Evolutionary conservation across 2,797 vertebrate species (phyloP).

Genomic region (Sebastes aleutianus): DNA sequence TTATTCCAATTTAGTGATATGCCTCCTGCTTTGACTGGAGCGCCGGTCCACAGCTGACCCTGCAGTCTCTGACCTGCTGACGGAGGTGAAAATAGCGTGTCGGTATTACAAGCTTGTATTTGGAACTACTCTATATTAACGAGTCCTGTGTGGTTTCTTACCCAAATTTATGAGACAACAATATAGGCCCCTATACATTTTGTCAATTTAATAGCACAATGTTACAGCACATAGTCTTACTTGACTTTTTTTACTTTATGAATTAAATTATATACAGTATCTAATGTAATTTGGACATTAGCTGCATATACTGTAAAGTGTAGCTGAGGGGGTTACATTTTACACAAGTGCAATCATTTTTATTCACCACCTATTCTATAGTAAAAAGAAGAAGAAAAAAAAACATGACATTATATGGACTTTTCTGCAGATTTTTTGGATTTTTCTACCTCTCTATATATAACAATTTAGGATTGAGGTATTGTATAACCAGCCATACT

Average conservation of each 20-base stretch:
- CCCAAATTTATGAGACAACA: not conserved
- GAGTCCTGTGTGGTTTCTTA: not conserved
- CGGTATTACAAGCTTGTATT: not conserved
- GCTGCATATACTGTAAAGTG: not conserved
- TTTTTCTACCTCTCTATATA: not conserved
- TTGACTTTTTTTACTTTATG: not conserved
- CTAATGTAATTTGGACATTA: not conserved
- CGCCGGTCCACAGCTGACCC: not conserved
- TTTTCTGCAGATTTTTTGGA: not conserved
- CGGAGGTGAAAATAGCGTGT: not conserved
- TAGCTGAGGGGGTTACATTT: not conserved
- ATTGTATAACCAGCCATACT: not conserved
- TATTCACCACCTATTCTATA: not conserved
- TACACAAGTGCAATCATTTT: not conserved
- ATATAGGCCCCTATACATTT: not conserved
- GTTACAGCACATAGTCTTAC: not conserved
- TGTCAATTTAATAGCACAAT: not conserved
- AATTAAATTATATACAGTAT: not conserved
- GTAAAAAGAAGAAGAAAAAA: no score
- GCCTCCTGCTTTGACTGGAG: not conserved
- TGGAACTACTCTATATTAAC: not conserved
- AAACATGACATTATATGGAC: not conserved
- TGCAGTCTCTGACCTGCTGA: not conserved
- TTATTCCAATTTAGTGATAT: slow-evolving; percentile 29
- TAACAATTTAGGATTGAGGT: not conserved